Conservation (phyloP, 2,113 vertebrate species). For the Nannospalax galili region DNA sequence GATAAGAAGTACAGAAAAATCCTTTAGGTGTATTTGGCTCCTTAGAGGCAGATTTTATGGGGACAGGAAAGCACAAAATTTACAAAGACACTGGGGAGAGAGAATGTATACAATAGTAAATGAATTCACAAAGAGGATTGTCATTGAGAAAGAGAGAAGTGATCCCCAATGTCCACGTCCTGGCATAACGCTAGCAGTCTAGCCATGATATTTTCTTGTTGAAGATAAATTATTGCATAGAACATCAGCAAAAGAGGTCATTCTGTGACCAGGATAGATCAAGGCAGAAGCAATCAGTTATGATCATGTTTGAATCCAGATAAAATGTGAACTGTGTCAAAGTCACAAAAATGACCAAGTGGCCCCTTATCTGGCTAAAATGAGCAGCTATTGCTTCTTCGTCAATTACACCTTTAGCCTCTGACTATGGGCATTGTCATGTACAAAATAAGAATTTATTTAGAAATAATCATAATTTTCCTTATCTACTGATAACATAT, state of each 20-base stretch:
- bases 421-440: background rate
- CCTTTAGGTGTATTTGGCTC: background rate
- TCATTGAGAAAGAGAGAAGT: conserved; percentile 31
- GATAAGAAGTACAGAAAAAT: background rate
- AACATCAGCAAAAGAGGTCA: conserved; percentile 16
- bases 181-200: background rate
- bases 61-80: background rate
- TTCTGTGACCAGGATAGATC: background rate
- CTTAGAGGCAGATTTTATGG: conserved; percentile 1
- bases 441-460: conserved; percentile 25
- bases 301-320: conserved; percentile 23
- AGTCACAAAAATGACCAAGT: conserved; percentile 28
- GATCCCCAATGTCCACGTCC: background rate
- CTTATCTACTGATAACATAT: background rate
- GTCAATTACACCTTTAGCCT: background rate
- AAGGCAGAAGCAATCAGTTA: conserved; percentile 15
- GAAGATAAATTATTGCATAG: background rate
- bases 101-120: background rate
- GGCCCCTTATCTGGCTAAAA: background rate
- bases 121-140: background rate
- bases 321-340: conserved; percentile 32
- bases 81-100: background rate
- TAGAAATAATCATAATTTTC: conserved; percentile 19
- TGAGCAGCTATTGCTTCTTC: conserved; percentile 1
- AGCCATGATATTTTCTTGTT: conserved; percentile 15